Evolutionary conservation across 2,797 vertebrate species (phyloP), one percentile per base, ranked within the genome.

Genomic region (Sebastes itinus): DNA sequence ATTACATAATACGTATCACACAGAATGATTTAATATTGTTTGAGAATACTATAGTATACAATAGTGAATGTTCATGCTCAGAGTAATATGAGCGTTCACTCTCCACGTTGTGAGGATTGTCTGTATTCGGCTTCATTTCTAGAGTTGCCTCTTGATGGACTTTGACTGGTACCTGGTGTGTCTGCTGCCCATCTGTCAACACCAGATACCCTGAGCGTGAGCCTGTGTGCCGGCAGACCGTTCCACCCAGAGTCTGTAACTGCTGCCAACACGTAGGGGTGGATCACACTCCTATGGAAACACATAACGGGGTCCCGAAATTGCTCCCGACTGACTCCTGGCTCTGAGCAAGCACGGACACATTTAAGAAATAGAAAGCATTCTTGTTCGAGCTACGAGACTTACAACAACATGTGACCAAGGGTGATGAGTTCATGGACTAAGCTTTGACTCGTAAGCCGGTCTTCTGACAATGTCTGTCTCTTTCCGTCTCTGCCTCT

Each of bases 101-200:
- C 10, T 76, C 30, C 66, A 60, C 9, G 5, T 72, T 88, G 75
- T 78, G 75, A 81, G 63, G 84, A 84, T 77, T 59, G 75, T 84
- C 77, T 88, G 68, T 66, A 78, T 77, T 83, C 7, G 8, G 89
- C 78, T 81, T 80, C 86, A 76, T 92, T 89, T 91, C 76, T 85
- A 89, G 82, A 88, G 58, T 89, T 81, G 88, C 72, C 60, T 89
- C 72, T 60, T 92, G 92, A 94, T 87, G 83, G 82, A 85, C 81
- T 93, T 67, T 87, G 91, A 94, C 89, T 88, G 78, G 91, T 92
- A 94, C 93, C 92, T 91, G 88, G 84, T 90, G 87, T 52, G 87
- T 92, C 94, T 94, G 93, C 74, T 88, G 92, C 82, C 81, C 83
- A 87, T 94, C 94, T 94, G 92, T 94, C 93, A 94, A 92, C 94